Evolutionary conservation across 2,888 invertebrate genomes (phyloP), one percentile per base, ranked within the genome.

Genomic region (Melitaea athalia): DNA sequence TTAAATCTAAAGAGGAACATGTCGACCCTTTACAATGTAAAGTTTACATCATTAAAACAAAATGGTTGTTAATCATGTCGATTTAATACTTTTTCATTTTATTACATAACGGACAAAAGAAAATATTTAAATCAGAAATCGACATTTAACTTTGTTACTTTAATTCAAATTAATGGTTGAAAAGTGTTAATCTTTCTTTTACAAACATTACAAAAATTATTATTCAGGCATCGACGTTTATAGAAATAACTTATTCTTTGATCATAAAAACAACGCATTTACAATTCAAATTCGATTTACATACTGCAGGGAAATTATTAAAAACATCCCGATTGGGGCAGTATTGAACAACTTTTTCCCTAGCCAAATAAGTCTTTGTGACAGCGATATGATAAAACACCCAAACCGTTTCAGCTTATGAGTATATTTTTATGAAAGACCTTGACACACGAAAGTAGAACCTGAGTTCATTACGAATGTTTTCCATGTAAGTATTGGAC

Each of bases 1-100:
- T 66, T 71, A 71, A 49, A 63, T 62, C 66, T 64, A 69, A 55
- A 65, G 47, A 70, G 72, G 72, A 72, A 70, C 70, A 70, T 67
- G 38, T 57, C 57, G 57, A 57, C 57, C 42, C 57, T 31, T 57
- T 42, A n/a, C n/a, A n/a, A n/a, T n/a, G n/a, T n/a, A n/a, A n/a
- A n/a, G n/a, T n/a, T n/a, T n/a, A 42, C n/a, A 42, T 42, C 5
- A 15, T 57, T 14, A 57, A 57, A 57, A 42, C 15, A 57, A 57
- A 38, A 57, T 57, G 10, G 42, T 11, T 42, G 10, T 42, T 57
- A 52, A 52, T 52, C 10, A 42, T 57, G 11, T n/a, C 4, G 15
- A 33, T 42, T 38, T 38, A 57, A 57, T 57, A 57, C 38, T 42
- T 38, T 15, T 15, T 15, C 7, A 11, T 57, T 33, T 57, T 15